Evolutionary conservation across 2,797 vertebrate genomes (phyloP), one percentile per base, ranked within the genome.

Genomic region (Periophthalmus magnuspinnatus): DNA sequence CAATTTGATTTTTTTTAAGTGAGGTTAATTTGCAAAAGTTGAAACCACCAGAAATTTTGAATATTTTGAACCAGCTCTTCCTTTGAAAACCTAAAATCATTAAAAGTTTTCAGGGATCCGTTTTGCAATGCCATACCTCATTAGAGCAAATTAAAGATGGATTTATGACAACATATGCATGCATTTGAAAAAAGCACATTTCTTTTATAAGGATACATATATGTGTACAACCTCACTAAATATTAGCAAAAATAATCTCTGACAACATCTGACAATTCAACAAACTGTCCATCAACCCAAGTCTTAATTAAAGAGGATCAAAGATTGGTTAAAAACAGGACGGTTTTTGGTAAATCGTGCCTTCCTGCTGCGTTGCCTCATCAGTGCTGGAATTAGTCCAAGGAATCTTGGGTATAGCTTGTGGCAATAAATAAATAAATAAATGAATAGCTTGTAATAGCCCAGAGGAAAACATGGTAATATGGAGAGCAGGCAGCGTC

Each of bases 281-380:
- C n/a, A 38, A 61, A 41, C 41, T 7, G 13, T 45, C 5, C 68
- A 57, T 50, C 8, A 64, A 32, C 19, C 47, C 2, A 62, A 68
- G 58, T 33, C 33, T 73, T 71, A 6, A 69, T 71, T 65, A 60
- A 21, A 17, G 24, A 19, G 55, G 36, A 22, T 59, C 66, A 69
- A 41, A 74, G 32, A 5, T 36, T 72, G 14, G 2, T 59, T n/a
- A 65, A 63, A 62, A 71, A 66, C 62, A 74, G 57, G 24, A 21
- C 68, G 45, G 14, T 50, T 5, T 22, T 41, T 19, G 65, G 36
- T 65, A 71, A 79, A 77, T 64, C 69, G 22, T n/a, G 57, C 45
- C 32, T 69, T 38, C 70, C 63, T 11, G 70, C 55, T 28, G 66
- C 45, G 56, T 34, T 65, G 52, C 56, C 62, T 24, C 41, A 75